Conservation (phyloP, 2,888 invertebrate genomes). For the Lasioglossum zephyrum region DNA sequence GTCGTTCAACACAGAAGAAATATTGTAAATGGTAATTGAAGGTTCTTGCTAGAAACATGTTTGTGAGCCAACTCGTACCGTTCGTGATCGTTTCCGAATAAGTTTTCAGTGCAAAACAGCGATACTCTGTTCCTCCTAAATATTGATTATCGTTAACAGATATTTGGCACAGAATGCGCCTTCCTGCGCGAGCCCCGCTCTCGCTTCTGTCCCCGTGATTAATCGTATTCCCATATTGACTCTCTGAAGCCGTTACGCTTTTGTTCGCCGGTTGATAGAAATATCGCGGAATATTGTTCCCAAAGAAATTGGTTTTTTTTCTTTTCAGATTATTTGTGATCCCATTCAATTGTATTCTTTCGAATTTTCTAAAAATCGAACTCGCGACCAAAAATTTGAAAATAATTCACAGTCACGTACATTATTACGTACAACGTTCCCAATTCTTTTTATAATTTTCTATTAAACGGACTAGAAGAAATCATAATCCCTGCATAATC, state of each 20-base stretch:
- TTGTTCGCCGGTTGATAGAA: slow-evolving; percentile 47
- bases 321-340: too few relatives aligned
- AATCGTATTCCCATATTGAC: slow-evolving; percentile 57
- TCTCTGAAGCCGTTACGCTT: slow-evolving; percentile 34
- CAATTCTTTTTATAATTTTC: too few relatives aligned
- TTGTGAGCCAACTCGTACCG: neutral
- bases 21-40: too few relatives aligned
- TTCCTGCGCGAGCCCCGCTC: slow-evolving; percentile 34
- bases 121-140: slow-evolving; percentile 36
- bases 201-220: slow-evolving; percentile 47
- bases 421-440: too few relatives aligned
- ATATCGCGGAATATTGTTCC: slow-evolving; percentile 35
- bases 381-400: too few relatives aligned
- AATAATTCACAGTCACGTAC: too few relatives aligned
- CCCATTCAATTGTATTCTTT: too few relatives aligned
- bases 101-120: slow-evolving; percentile 5
- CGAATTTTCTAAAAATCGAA: neutral
- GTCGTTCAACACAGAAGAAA: too few relatives aligned
- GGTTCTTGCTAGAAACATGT: neutral
- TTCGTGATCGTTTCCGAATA: neutral
- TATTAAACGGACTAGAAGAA: too few relatives aligned
- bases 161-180: slow-evolving; percentile 51
- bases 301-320: too few relatives aligned
- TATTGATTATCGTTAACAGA: slow-evolving; percentile 63
- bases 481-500: too few relatives aligned